Base-by-base conservation (phyloP, 2,888 invertebrate genomes). In the Drosophila rubida region DNA sequence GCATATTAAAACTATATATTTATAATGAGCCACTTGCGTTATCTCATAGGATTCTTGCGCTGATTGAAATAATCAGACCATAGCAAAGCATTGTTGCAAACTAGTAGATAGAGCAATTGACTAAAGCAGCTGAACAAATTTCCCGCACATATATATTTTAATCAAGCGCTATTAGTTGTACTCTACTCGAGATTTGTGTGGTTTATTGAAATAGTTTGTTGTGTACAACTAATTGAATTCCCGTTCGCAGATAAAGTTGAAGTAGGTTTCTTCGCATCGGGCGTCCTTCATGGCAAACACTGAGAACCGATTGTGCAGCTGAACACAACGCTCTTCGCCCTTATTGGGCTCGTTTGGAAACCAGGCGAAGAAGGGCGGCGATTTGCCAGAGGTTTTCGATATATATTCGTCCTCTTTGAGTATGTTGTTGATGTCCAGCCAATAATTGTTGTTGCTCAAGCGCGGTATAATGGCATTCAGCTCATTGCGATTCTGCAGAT, bases 361-460 rank as follows among this genome's bases (percentile, higher is more conserved):
- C 63, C 63, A 63, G 1, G 50, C 14, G 1, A 58, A 8, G 11
- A 23, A 63, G 1, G 35, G 35, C 7, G 23, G 7, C 0, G 44
- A 30, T n/a, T 16, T 16, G 4, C 50, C 45, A 1, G 57, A 50
- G 0, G 50, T 23, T 9, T 22, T 2, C 2, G 63, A 63, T 0
- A 8, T 2, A 16, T 13, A 58, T 9, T 25, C n/a, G 14, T 37
- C 35, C 7, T 37, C 35, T 14, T 37, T 37, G 13, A 14, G 1
- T 6, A 39, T 4, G 3, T 49, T 13, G 13, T 32, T 62, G 8
- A 63, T 37, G 8, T 50, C 57, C 35, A 63, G 1, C 63, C 63
- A 63, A 16, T 63, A 63, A 9, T 7, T 4, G 9, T 2, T 3
- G 1, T 9, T 7, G 0, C 7, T 19, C n/a, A 63, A n/a, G 1